A percentile compares a stretch with the other conserved stretches of the same genome.
These are phyloP conservation scores for Yoshiicerus persimilis DNA, from an alignment of 1,140 invertebrate species.

Conservation along the genomic window DNA sequence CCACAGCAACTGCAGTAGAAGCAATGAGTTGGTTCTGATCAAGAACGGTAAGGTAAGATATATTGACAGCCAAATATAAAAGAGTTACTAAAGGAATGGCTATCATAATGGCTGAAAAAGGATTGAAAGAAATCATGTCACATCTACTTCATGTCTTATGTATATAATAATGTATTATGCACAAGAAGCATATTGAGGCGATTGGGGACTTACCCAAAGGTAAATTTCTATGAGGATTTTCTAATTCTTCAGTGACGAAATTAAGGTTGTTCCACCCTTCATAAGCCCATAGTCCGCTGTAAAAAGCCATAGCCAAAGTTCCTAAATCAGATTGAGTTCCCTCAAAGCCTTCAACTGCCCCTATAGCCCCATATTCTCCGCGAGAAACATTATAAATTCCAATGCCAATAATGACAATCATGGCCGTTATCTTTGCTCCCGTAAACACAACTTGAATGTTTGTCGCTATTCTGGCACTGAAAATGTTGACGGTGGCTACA, in stretches of 20 bases:
- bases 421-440: slow-evolving; percentile 78
- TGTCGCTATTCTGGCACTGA: slow-evolving; percentile 83
- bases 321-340: slow-evolving; percentile 59
- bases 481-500: slow-evolving; percentile 85
- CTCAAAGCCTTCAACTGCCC: slow-evolving; percentile 51
- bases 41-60: slow-evolving; percentile 88
- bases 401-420: slow-evolving; percentile 77
- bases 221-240: slow-evolving; percentile 60
- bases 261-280: slow-evolving; percentile 73
- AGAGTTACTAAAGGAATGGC: slow-evolving; percentile 83
- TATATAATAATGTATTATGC: neutral
- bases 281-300: slow-evolving; percentile 83
- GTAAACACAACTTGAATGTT: slow-evolving; percentile 87
- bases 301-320: slow-evolving; percentile 84
- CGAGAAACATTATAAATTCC: slow-evolving; percentile 73
- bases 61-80: slow-evolving; percentile 87
- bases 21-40: slow-evolving; percentile 74
- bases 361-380: slow-evolving; percentile 60
- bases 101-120: slow-evolving; percentile 78
- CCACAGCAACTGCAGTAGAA: slow-evolving; percentile 83
- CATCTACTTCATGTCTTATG: neutral
- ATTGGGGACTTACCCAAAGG: slow-evolving; percentile 49
- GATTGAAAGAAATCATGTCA: neutral
- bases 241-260: slow-evolving; percentile 48
- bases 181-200: no score